A percentile compares a stretch with the other conserved stretches of the same genome.
Conservation (phyloP, 2,113 vertebrate species). For the Lophochroa leadbeateri region DNA sequence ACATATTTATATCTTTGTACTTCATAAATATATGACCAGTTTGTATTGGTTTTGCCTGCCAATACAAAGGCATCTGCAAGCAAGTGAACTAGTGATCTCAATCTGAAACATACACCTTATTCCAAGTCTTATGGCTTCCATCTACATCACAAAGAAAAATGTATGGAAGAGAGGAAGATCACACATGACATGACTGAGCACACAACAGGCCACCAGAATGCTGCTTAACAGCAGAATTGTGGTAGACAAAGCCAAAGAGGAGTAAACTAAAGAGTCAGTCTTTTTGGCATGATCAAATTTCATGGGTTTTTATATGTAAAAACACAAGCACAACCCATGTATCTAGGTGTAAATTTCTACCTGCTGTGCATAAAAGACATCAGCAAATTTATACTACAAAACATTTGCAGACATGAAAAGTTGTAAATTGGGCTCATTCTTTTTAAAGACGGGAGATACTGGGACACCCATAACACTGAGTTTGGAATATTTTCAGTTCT, state of each 20-base stretch:
- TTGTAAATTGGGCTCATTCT: not conserved
- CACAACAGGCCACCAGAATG: not conserved
- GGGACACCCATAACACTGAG: not conserved
- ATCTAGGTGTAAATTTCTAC: not conserved
- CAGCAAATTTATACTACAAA: not conserved
- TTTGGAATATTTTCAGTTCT: not conserved
- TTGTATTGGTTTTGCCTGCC: not conserved
- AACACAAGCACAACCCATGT: not conserved
- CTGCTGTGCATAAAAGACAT: not conserved
- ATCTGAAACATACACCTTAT: not conserved
- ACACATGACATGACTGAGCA: fast-evolving
- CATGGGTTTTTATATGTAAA: not conserved
- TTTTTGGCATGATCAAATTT: not conserved
- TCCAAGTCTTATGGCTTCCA: not conserved
- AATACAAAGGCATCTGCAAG: not conserved
- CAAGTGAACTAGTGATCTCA: not conserved
- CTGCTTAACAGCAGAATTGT: not conserved
- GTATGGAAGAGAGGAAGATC: not conserved
- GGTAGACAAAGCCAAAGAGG: not conserved
- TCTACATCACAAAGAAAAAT: not conserved
- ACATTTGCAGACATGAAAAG: not conserved
- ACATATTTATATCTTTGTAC: not conserved
- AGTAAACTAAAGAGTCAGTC: not conserved
- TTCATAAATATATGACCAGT: not conserved
- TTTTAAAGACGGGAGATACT: not conserved